Conservation (phyloP, 2,797 vertebrate species). For the Alauda arvensis region DNA sequence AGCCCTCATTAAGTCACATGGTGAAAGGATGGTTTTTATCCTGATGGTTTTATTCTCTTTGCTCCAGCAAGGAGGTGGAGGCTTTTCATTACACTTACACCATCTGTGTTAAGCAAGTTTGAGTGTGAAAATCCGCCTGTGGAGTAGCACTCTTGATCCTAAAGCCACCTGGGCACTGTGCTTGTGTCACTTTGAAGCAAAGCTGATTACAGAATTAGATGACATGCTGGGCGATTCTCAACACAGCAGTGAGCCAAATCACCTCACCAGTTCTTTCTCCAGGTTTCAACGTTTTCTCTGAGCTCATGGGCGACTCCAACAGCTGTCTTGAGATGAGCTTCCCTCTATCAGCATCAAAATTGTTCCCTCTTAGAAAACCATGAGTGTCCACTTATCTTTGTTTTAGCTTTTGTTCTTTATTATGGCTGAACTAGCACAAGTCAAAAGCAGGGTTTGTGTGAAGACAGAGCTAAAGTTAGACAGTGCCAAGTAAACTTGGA, state of each 20-base stretch:
- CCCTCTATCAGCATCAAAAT: background rate
- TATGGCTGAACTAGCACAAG: background rate
- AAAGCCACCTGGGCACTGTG: background rate
- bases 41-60: background rate
- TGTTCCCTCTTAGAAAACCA: background rate
- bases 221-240: background rate
- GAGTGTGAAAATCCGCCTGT: background rate
- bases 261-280: background rate
- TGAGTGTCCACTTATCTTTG: background rate
- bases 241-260: background rate
- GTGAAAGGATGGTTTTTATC: background rate
- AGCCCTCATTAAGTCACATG: background rate
- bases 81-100: background rate
- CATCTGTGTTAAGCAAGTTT: background rate
- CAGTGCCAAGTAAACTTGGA: background rate
- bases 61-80: background rate
- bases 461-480: background rate
- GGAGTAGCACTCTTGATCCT: background rate
- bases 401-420: background rate
- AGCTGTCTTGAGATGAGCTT: background rate
- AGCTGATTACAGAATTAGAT: conserved; percentile 18
- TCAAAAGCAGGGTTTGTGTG: background rate
- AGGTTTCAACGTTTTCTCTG: background rate
- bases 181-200: background rate
- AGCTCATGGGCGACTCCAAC: background rate